A percentile compares a stretch with the other conserved stretches of the same genome.
Evolutionary conservation across 1,140 invertebrate species (phyloP).

Genomic region (Phymorhynchus buccinoides): DNA sequence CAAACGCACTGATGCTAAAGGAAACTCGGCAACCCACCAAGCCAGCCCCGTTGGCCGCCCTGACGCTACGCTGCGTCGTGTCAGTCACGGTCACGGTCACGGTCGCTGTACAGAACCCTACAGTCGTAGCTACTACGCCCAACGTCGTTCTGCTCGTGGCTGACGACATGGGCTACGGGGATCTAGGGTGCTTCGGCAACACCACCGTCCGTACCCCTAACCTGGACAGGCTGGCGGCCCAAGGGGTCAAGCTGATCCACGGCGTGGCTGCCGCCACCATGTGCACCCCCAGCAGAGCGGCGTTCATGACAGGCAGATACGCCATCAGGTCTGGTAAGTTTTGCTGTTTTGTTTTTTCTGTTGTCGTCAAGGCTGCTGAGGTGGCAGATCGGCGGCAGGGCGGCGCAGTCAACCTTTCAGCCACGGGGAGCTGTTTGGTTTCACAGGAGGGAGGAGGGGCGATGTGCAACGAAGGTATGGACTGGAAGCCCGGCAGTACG

Average conservation of each 20-base stretch:
- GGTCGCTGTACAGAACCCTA: no score
- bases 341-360: background rate
- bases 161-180: slow-evolving; percentile 73
- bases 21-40: no score
- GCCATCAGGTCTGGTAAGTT: slow-evolving; percentile 65
- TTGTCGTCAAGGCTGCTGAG: background rate
- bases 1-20: no score
- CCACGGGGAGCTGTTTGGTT: background rate
- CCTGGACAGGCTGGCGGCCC: slow-evolving; percentile 67
- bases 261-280: slow-evolving; percentile 68
- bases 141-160: slow-evolving; percentile 73
- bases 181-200: slow-evolving; percentile 72
- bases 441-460: background rate
- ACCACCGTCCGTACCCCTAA: slow-evolving; percentile 68
- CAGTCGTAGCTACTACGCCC: no score
- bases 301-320: slow-evolving; percentile 72
- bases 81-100: no score
- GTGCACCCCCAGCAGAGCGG: slow-evolving; percentile 72
- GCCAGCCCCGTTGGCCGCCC: no score
- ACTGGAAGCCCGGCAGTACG: background rate
- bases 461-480: background rate
- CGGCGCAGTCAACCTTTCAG: no score
- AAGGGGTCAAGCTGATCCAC: slow-evolving; percentile 69
- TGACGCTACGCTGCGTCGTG: no score
- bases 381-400: no score